Base-by-base conservation (phyloP, 2,113 vertebrate genomes). In the Agapornis roseicollis region DNA sequence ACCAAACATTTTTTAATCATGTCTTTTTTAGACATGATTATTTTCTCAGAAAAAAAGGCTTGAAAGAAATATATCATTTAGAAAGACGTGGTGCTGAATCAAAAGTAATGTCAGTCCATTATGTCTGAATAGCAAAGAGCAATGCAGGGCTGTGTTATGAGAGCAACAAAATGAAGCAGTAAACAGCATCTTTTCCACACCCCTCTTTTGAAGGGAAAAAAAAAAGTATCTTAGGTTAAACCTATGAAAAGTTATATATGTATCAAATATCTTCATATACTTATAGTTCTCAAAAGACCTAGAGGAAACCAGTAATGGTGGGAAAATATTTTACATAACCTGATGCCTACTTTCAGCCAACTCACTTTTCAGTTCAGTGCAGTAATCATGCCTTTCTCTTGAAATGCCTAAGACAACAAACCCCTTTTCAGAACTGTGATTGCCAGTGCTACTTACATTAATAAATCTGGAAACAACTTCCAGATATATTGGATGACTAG, bases 391-490 rank as follows among this genome's bases (percentile, higher is more conserved):
- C 7, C 5, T 80, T 80, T 76, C 50, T 33, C 66, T 85, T 66
- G 24, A 93, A 79, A 85, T 35, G 10, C 17, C 31, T 46, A 61
- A 80, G 28, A 39, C 77, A 35, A 63, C 23, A 85, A 88, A 63
- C 11, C 8, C 8, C 10, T 94, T 78, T 84, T 74, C 55, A 90
- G 55, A 90, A 80, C 24, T 22, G 6, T 63, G 31, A 25, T 74
- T 89, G 52, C 22, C n/a, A 79, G 79, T 42, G 25, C 1, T 65
- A 29, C 69, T 85, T 89, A 56, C 2, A 8, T 69, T 85, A 94
- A 91, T 84, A 82, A 85, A 91, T 89, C 37, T 56, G 42, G 47
- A 96, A 89, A 60, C 76, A 77, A 66, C n/a, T 74, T 81, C 60
- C 84, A 95, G 50, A 78, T 41, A 78, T 52, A 56, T 29, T 74